Base-by-base conservation (phyloP, 2,113 vertebrate genomes). In the Vireo altiloquus region DNA sequence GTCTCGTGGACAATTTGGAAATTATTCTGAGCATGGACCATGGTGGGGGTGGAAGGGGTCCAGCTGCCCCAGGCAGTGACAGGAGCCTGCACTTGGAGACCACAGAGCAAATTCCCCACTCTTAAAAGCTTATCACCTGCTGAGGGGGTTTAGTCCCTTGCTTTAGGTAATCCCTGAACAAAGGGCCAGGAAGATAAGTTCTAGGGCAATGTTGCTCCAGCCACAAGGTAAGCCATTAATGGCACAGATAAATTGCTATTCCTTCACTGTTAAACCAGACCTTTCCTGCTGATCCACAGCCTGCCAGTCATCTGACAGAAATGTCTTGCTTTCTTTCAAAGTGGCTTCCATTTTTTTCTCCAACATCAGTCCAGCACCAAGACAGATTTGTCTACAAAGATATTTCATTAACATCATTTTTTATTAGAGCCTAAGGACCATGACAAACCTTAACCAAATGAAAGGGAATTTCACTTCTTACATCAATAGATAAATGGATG, bases 61-160 rank as follows among this genome's bases (percentile, higher is more conserved):
- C 1, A 1, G 47, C 33, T 84, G 28, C 39, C 47, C 46, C 1
- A 1, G 1, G 2, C 4, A 0, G 30, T 42, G 78, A 27, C 53
- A 42, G 56, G 20, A 39, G n/a, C 21, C 33, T 78, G 33, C 13
- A 23, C 47, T 39, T 61, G 27, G 15, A 28, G 21, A 47, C 35
- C 9, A 4, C 19, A 47, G 39, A 71, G 27, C 21, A 84, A 89
- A 82, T 70, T 82, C 25, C 9, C 16, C 11, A 13, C 64, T 65
- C 31, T 23, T 35, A 15, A 61, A 63, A 1, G 2, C 6, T 75
- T 18, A 42, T 16, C n/a, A 1, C 3, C 37, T 69, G 19, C 70
- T 74, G 33, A 24, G 11, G 46, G 60, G 4, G 28, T 57, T 69
- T 13, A 22, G 5, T 14, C 59, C 8, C 19, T 54, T 87, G 44